A percentile compares a stretch with the other conserved stretches of the same genome.
Evolutionary conservation across 2,888 invertebrate genomes (phyloP).

Genomic region (Blastobasis adustella): DNA sequence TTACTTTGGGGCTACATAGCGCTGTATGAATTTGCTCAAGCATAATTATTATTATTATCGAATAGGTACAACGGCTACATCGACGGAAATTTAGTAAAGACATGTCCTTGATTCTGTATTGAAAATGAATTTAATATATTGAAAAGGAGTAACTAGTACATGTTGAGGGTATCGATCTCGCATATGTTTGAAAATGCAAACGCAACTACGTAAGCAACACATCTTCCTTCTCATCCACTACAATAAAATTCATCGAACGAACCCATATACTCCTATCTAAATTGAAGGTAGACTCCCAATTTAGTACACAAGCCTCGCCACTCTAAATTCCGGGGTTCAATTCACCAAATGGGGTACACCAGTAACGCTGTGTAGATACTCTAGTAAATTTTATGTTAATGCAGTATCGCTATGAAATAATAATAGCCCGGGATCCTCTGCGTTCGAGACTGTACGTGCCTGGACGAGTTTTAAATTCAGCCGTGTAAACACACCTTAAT

Average conservation of each 20-base stretch:
- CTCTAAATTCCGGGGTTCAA: slow-evolving; percentile 20
- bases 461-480: slow-evolving; percentile 23
- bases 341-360: slow-evolving; percentile 28
- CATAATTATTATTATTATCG: too few relatives aligned
- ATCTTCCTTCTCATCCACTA: slow-evolving; percentile 10
- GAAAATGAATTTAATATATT: too few relatives aligned
- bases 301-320: not conserved
- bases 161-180: too few relatives aligned
- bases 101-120: too few relatives aligned
- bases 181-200: too few relatives aligned
- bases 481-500: slow-evolving; percentile 27
- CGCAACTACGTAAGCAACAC: not conserved
- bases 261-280: too few relatives aligned
- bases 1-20: too few relatives aligned
- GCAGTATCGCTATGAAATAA: slow-evolving; percentile 47
- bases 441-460: slow-evolving; percentile 17
- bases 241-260: slow-evolving; percentile 4
- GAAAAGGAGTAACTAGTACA: too few relatives aligned
- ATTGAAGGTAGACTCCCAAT: not conserved
- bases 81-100: too few relatives aligned
- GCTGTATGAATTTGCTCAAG: too few relatives aligned
- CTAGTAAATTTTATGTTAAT: slow-evolving; percentile 46
- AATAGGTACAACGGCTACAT: too few relatives aligned
- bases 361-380: slow-evolving; percentile 11
- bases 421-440: slow-evolving; percentile 23